Base-by-base conservation (phyloP, 37 sponge, comb jelly and placozoan species). In the Amphimedon queenslandica region DNA sequence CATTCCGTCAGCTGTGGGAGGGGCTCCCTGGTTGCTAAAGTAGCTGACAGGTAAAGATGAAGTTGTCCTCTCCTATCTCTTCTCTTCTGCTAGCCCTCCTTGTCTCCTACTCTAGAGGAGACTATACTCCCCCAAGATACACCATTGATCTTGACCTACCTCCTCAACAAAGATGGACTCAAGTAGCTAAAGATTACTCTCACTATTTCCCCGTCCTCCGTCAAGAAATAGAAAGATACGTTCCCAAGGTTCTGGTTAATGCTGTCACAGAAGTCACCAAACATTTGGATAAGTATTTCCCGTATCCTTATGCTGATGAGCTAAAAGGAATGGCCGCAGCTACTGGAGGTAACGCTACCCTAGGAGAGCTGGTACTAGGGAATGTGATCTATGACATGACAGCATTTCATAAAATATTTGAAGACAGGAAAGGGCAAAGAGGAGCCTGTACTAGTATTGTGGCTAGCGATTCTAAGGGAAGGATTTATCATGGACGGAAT, bases 401-500 rank as follows among this genome's bases (percentile, higher is more conserved):
- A 3, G 90, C 94, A 1, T 88, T 47, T 61, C 42, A 37, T 18
- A 47, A 47, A 47, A n/a, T n/a, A n/a, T n/a, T n/a, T n/a, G n/a
- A n/a, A n/a, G n/a, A n/a, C n/a, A 13, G 27, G 23, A 60, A n/a
- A n/a, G 21, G 28, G 5, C 27, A 60, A 6, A 60, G 21, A 3
- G 70, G 70, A 55, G 84, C 75, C 6, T 96, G 97, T 71, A 96
- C 97, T 11, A 92, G 93, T 43, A 96, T 96, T 70, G 90, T 96
- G 4, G 91, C 83, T 4, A 82, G 84, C 57, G 77, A 80, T 30
- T 27, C 37, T 18, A 71, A 84, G 18, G 97, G 97, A 18, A 66
- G 56, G 0, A 80, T 97, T 27, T 82, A 70, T 27, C 98, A 97
- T 67, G 98, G 81, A 4, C 42, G 98, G 42, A 97, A 97, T 69